A percentile compares a stretch with the other conserved stretches of the same genome.
These are phyloP conservation scores for Zaprionus camerounensis DNA, from an alignment of 1,140 invertebrate genomes.

Conservation along the genomic window DNA sequence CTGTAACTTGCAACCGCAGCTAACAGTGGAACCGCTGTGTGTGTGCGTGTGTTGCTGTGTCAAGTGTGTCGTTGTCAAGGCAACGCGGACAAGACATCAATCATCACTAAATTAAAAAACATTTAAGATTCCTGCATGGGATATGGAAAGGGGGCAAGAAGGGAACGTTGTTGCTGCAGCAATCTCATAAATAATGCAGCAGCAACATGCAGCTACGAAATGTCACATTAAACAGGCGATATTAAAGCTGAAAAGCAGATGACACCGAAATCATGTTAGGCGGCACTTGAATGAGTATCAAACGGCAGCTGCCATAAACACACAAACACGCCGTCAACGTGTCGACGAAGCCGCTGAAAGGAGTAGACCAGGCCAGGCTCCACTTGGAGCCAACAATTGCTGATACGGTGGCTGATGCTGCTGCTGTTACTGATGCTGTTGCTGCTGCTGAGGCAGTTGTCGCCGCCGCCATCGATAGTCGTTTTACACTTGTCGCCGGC, in stretches of 20 bases:
- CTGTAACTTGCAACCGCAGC: slow-evolving; percentile 1
- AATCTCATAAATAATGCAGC: slow-evolving; percentile 77
- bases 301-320: slow-evolving; percentile 83
- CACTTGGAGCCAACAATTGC: slow-evolving; percentile 2
- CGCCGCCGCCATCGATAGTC: slow-evolving; percentile 60
- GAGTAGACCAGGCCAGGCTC: slow-evolving; percentile 15
- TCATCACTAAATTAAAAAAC: slow-evolving; percentile 83
- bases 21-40: background rate
- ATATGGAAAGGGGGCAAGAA: background rate
- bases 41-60: slow-evolving; percentile 46
- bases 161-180: slow-evolving; percentile 41
- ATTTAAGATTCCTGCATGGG: slow-evolving; percentile 72
- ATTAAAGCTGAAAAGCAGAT: slow-evolving; percentile 83
- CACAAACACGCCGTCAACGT: slow-evolving; percentile 68
- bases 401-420: background rate
- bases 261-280: slow-evolving; percentile 82
- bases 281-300: slow-evolving; percentile 83
- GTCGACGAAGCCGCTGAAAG: slow-evolving; percentile 40
- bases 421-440: slow-evolving; percentile 10
- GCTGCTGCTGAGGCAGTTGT: slow-evolving; percentile 44
- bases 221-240: slow-evolving; percentile 82
- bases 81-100: slow-evolving; percentile 79
- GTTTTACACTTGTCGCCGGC: slow-evolving; percentile 82
- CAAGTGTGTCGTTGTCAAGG: slow-evolving; percentile 75
- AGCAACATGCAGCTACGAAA: slow-evolving; percentile 59